A percentile compares a stretch with the other conserved stretches of the same genome.
Evolutionary conservation across 2,888 invertebrate genomes (phyloP).

Genomic region (Proisotoma minuta): DNA sequence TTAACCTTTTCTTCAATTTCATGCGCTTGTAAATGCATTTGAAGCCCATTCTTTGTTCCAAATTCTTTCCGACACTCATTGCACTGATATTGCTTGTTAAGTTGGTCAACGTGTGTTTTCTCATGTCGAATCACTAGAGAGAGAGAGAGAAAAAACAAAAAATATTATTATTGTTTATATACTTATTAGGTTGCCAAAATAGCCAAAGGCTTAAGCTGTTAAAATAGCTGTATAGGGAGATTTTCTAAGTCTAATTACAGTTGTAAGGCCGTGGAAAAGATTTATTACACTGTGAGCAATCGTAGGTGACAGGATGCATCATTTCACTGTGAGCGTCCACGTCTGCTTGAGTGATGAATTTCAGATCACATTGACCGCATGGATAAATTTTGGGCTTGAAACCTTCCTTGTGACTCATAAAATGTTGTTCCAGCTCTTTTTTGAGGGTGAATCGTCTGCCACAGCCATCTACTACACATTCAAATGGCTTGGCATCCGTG

Average conservation of each 20-base stretch:
- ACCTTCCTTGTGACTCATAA: no score
- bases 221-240: no score
- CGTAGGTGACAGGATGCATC: constrained; percentile 1
- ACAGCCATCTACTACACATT: not conserved
- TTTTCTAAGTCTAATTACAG: no score
- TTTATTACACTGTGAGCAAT: not conserved
- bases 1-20: constrained; percentile 2
- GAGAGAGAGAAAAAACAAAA: no score
- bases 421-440: not conserved
- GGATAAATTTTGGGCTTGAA: constrained; percentile 6
- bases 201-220: no score
- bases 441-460: constrained; percentile 3
- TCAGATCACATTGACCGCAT: not conserved
- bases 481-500: constrained; percentile 9
- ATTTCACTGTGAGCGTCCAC: constrained; percentile 2
- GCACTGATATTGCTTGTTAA: constrained; percentile 7
- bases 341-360: constrained; percentile 9
- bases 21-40: constrained; percentile 8
- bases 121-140: no score
- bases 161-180: no score
- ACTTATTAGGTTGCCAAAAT: no score
- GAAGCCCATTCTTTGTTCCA: constrained; percentile 9
- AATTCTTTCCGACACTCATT: not conserved
- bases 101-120: no score
- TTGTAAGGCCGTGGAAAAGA: no score